These are phyloP conservation scores for Enteromius argenteus DNA, from an alignment of 2,797 vertebrate genomes.

Conservation along the genomic window DNA sequence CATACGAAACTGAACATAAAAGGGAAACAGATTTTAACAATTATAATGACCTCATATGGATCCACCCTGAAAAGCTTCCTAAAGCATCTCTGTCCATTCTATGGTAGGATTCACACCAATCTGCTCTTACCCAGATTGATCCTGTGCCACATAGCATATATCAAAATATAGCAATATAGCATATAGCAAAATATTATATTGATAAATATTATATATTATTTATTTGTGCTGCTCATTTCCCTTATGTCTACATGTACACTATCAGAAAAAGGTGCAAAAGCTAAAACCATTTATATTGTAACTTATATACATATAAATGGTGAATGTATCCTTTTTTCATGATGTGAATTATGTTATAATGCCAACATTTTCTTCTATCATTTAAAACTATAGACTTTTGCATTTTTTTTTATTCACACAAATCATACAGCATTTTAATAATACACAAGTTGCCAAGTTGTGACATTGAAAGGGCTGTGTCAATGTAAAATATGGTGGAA, in stretches of 20 bases:
- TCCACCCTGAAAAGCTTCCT: background rate
- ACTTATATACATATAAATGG: background rate
- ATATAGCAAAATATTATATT: no score
- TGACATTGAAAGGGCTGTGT: background rate
- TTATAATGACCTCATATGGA: constrained; percentile 8
- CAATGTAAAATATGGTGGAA: background rate
- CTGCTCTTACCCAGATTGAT: background rate
- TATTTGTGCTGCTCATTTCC: background rate
- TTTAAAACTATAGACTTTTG: background rate
- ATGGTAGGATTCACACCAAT: background rate
- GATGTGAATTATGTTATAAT: background rate
- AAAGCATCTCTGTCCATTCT: background rate
- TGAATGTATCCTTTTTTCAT: background rate
- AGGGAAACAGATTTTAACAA: background rate
- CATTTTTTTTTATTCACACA: background rate
- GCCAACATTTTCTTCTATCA: background rate
- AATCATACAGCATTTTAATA: background rate
- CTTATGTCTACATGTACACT: background rate
- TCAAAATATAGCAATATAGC: no score
- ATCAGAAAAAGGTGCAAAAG: background rate
- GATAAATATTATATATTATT: background rate
- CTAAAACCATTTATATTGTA: background rate
- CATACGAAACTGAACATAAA: constrained; percentile 13
- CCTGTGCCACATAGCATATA: background rate
- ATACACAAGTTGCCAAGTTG: background rate